These are phyloP conservation scores for Scomberomorus guttatus DNA, from an alignment of 2,797 vertebrate genomes.

Conservation along the genomic window DNA sequence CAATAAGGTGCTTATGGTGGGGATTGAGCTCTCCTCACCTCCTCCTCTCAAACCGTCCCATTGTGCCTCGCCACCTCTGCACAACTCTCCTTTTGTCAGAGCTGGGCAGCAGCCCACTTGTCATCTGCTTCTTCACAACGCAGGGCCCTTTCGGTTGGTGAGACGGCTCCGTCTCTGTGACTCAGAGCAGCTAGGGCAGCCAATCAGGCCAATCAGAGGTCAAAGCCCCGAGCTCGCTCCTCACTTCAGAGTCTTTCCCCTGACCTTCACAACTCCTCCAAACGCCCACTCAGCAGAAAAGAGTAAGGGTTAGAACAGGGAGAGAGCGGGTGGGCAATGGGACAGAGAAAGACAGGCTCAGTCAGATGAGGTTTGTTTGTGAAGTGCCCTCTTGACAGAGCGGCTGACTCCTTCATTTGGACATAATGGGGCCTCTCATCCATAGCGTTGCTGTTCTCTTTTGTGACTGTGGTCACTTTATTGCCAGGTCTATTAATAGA, in stretches of 20 bases:
- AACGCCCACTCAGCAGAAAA: constrained; percentile 84
- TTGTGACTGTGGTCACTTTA: constrained; percentile 75
- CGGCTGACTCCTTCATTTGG: constrained; percentile 73
- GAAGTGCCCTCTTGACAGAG: constrained; percentile 70
- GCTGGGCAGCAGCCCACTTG: constrained; percentile 50
- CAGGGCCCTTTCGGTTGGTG: constrained; percentile 44
- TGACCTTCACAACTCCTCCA: constrained; percentile 77
- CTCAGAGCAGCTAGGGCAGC: constrained; percentile 73
- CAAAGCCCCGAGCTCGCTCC: constrained; percentile 63
- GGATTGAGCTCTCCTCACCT: constrained; percentile 69
- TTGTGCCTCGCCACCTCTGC: constrained; percentile 79
- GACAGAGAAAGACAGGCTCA: constrained; percentile 60
- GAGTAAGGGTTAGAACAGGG: constrained; percentile 41
- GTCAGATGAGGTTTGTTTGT: constrained; percentile 77
- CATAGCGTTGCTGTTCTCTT: constrained; percentile 53
- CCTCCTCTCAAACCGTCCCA: constrained; percentile 73
- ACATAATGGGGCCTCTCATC: constrained; percentile 84
- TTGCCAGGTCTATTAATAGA: constrained; percentile 82
- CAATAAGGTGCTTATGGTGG: constrained; percentile 65
- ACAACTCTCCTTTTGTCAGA: constrained; percentile 77
- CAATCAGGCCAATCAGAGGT: constrained; percentile 74
- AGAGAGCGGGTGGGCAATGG: constrained; percentile 47
- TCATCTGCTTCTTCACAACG: constrained; percentile 50
- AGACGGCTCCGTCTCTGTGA: constrained; percentile 69
- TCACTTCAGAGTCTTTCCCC: constrained; percentile 63